phyloP scores from a whole-genome alignment of 2,888 invertebrate species.

The Synergus japonicus region DNA sequence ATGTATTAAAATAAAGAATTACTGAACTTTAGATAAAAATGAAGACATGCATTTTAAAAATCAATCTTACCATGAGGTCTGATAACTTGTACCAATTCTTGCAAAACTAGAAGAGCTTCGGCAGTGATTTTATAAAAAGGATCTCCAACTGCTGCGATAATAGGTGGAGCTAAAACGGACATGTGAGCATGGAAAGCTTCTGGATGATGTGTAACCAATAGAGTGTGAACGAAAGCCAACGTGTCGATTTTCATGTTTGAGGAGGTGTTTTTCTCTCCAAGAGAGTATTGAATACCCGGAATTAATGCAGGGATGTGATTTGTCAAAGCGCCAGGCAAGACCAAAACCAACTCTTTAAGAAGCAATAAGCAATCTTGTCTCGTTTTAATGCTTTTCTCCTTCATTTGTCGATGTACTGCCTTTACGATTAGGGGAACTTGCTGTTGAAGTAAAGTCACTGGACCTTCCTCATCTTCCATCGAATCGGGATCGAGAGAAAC shows the following conservation, averaged over 20 bases:
- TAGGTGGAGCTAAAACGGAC: conserved; percentile 87
- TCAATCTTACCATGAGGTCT: conserved; percentile 84
- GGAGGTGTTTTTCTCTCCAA: conserved; percentile 94
- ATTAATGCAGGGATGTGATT: conserved; percentile 91
- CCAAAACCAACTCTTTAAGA: conserved; percentile 92
- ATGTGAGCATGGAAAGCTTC: conserved; percentile 90
- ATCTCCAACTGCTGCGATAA: conserved; percentile 94
- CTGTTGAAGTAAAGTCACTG: conserved; percentile 80
- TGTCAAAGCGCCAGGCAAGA: conserved; percentile 92
- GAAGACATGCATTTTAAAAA: neutral
- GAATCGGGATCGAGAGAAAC: conserved; percentile 84
- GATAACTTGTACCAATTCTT: conserved; percentile 96
- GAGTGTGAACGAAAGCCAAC: conserved; percentile 91
- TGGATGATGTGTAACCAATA: conserved; percentile 88
- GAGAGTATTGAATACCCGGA: conserved; percentile 92
- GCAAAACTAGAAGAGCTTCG: conserved; percentile 94
- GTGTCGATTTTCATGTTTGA: conserved; percentile 99
- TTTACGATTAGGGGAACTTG: conserved; percentile 89
- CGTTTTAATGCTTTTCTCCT: conserved; percentile 91
- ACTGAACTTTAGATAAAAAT: neutral
- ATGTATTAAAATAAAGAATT: conserved; percentile 53
- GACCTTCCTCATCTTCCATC: conserved; percentile 87
- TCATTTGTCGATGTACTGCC: conserved; percentile 92
- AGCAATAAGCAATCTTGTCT: conserved; percentile 95
- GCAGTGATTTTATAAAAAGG: conserved; percentile 99